Percentiles rank a stretch among this genome's conserved stretches.
Evolutionary conservation across 2,113 vertebrate species (phyloP).

Genomic region (Eubucco bourcierii): DNA sequence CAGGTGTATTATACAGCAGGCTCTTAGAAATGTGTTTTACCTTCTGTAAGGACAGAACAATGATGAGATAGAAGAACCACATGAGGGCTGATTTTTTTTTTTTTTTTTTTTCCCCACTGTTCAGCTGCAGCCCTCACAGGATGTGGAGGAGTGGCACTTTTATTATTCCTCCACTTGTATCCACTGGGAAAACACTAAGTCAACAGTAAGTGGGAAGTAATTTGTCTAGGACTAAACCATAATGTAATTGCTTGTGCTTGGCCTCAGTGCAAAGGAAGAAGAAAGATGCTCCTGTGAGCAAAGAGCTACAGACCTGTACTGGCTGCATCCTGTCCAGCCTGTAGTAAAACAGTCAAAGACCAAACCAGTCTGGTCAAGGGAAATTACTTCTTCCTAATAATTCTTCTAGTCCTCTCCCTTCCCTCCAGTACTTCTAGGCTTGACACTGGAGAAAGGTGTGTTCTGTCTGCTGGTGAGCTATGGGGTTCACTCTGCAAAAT

Average conservation of each 20-base stretch:
- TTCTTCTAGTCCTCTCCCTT: neutral
- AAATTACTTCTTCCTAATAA: neutral
- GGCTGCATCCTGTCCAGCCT: neutral
- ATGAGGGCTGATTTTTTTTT: neutral
- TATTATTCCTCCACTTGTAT: neutral
- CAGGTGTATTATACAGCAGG: neutral
- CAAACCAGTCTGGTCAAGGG: neutral
- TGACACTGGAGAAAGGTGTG: neutral
- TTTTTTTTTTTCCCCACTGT: no score
- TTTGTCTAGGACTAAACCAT: neutral
- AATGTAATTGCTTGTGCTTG: neutral
- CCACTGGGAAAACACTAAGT: neutral
- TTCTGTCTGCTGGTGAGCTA: neutral
- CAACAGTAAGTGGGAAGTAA: neutral
- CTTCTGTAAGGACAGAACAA: neutral
- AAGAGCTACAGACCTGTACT: neutral
- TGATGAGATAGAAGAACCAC: neutral
- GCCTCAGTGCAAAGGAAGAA: neutral
- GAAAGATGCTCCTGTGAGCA: neutral
- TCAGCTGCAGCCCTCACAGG: neutral
- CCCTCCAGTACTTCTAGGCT: neutral
- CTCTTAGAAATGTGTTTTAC: neutral
- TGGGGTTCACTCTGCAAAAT: neutral
- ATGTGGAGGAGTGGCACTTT: neutral
- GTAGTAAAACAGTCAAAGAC: neutral